Base-by-base conservation (phyloP, 1,140 invertebrate genomes). In the Proctacanthus coquilletti region DNA sequence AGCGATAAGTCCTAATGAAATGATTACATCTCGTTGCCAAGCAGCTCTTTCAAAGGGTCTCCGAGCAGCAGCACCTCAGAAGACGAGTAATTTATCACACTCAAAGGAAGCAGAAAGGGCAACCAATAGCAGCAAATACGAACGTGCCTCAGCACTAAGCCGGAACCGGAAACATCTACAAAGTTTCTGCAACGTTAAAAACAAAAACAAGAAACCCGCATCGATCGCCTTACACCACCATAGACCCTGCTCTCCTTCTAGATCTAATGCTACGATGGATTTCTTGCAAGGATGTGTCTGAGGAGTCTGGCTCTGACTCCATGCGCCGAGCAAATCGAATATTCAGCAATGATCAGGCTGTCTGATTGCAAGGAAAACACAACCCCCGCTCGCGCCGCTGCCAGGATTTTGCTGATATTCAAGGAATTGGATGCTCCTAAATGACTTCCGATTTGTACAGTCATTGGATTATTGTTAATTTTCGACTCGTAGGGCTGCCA, bases 391-490 rank as follows among this genome's bases (percentile, higher is more conserved):
- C 13, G 13, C 30, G 6, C 23, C 13, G n/a, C n/a, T n/a, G n/a
- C n/a, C n/a, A 32, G 30, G 13, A 32, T 8, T 6, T 13, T 10
- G 30, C 5, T 32, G 30, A 10, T 32, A 13, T 17, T 13, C 9
- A 32, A 32, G 13, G 30, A 32, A 32, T 13, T 32, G 30, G 30
- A 32, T 32, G 30, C 9, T 32, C 30, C 5, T 32, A 32, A 32
- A 32, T 32, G 30, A 32, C 13, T 32, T 32, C 30, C 30, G 30
- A 32, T 32, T 32, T 32, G 30, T 32, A 32, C 10, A 32, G 30
- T 32, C 30, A 32, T 32, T 32, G 30, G 30, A 32, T 32, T 32
- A 32, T 32, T 15, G 30, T 32, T 32, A 32, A 32, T 32, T 32
- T 32, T 32, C 5, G 17, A 32, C 23, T 27, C n/a, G n/a, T n/a